Evolutionary conservation across 2,797 vertebrate genomes (phyloP).

Genomic region (Holocentrus rufus): DNA sequence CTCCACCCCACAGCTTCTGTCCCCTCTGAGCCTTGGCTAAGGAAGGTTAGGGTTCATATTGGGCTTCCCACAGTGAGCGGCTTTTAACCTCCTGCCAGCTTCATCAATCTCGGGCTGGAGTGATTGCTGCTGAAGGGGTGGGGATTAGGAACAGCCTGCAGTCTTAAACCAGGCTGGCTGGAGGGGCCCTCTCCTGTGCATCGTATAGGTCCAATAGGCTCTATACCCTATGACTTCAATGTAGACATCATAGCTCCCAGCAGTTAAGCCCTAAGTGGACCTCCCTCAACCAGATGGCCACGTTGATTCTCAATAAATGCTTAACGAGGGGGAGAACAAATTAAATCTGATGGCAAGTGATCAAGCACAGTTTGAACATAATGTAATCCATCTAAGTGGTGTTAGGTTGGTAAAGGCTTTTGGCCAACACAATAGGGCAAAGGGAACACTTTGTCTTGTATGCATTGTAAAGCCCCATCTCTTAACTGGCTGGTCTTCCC

Average conservation of each 20-base stretch:
- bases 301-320: conserved; percentile 67
- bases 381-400: conserved; percentile 71
- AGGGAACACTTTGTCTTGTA: conserved; percentile 58
- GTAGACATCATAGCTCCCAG: conserved; percentile 58
- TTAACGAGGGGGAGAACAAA: conserved; percentile 71
- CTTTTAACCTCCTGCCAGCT: conserved; percentile 81
- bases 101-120: conserved; percentile 73
- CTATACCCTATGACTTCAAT: conserved; percentile 50
- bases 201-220: conserved; percentile 61
- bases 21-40: conserved; percentile 66
- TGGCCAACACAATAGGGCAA: conserved; percentile 57
- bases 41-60: conserved; percentile 73
- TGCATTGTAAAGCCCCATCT: conserved; percentile 52
- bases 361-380: conserved; percentile 73
- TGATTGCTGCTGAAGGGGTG: conserved; percentile 66
- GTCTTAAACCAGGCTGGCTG: conserved; percentile 69
- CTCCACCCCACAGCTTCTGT: conserved; percentile 55
- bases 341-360: conserved; percentile 75
- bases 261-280: conserved; percentile 56
- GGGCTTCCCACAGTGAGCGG: conserved; percentile 77
- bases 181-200: conserved; percentile 47
- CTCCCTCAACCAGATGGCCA: conserved; percentile 77
- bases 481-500: conserved; percentile 56
- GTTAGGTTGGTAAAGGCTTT: conserved; percentile 59
- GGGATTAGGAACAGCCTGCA: conserved; percentile 75